Base-by-base conservation (phyloP, 2,113 vertebrate genomes). In the Pelusios castaneus region DNA sequence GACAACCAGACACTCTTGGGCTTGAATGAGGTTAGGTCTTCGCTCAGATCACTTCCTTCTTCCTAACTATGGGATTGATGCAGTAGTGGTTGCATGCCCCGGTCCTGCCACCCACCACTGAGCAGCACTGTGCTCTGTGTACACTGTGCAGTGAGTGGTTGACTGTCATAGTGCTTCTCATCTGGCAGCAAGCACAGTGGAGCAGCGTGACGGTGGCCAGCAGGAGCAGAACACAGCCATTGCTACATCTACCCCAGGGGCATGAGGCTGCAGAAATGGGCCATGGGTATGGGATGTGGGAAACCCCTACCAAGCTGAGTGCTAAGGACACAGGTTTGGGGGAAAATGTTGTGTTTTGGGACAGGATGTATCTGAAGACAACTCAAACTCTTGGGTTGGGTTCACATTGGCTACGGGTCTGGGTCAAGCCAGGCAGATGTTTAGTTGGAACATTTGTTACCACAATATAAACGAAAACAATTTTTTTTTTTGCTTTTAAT, bases 391-490 rank as follows among this genome's bases (percentile, higher is more conserved):
- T 67, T 31, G 8, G 60, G 34, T 21, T 67, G 16, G 6, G 31
- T 67, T 67, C 34, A 34, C 16, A 31, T 19, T 67, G 60, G 16
- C 19, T 14, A 47, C 19, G 34, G 34, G 16, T 67, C 34, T 67
- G 60, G 60, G 17, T n/a, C 34, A 14, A 67, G 7, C 16, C 34
- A 21, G 16, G 60, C 16, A 67, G 34, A 67, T 67, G 31, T n/a
- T 31, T 67, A 67, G 60, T 67, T n/a, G 60, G 60, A 31, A 16
- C 60, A n/a, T 78, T 88, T 86, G 78, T 52, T 75, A 94, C 52
- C 81, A 52, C 60, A 22, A 22, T 58, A 96, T 54, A 82, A 92
- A 95, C 94, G 96, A 97, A 97, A 92, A 82, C n/a, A n/a, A n/a
- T n/a, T n/a, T n/a, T n/a, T n/a, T n/a, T n/a, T 94, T 91, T 92